These are phyloP conservation scores for Drosophila paramelanica DNA, from an alignment of 2,888 invertebrate genomes.

Conservation along the genomic window DNA sequence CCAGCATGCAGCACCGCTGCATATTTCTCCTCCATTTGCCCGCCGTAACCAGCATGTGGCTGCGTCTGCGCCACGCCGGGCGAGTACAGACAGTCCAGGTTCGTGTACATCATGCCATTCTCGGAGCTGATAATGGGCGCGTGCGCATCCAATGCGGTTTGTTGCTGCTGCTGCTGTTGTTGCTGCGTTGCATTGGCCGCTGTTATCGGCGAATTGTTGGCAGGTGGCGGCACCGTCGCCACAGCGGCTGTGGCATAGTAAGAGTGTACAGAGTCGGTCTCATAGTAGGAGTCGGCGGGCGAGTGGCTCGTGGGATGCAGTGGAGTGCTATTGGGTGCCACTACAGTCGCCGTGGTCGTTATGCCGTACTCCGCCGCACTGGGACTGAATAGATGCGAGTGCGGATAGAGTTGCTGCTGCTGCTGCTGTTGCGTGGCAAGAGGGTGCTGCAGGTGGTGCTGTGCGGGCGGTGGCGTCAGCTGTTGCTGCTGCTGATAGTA, in stretches of 20 bases:
- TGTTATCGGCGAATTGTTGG: slow-evolving; percentile 75
- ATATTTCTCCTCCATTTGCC: slow-evolving; percentile 83
- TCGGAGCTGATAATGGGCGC: slow-evolving; percentile 92
- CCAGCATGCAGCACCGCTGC: slow-evolving; percentile 87
- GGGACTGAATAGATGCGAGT: slow-evolving; percentile 85
- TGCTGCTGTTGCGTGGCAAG: slow-evolving; percentile 57
- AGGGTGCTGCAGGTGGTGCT: slow-evolving; percentile 60
- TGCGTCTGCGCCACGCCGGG: slow-evolving; percentile 76
- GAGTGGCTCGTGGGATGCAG: slow-evolving; percentile 83
- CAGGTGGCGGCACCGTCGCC: slow-evolving; percentile 77
- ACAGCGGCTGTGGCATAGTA: slow-evolving; percentile 83
- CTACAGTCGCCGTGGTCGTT: slow-evolving; percentile 74
- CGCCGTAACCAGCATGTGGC: slow-evolving; percentile 63
- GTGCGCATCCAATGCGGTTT: slow-evolving; percentile 70
- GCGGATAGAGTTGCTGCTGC: slow-evolving; percentile 79
- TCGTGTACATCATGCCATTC: slow-evolving; percentile 95
- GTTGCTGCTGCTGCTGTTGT: slow-evolving; percentile 53
- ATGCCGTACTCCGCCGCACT: slow-evolving; percentile 85
- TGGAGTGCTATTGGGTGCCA: slow-evolving; percentile 76
- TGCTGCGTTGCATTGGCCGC: slow-evolving; percentile 71
- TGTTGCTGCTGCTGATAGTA: slow-evolving; percentile 74
- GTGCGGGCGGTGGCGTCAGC: slow-evolving; percentile 71
- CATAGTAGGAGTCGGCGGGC: slow-evolving; percentile 84
- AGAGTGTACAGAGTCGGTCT: slow-evolving; percentile 83
- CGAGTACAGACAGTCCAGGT: slow-evolving; percentile 90